Conservation (phyloP, 1,140 invertebrate genomes). For the Papilio glaucus region DNA sequence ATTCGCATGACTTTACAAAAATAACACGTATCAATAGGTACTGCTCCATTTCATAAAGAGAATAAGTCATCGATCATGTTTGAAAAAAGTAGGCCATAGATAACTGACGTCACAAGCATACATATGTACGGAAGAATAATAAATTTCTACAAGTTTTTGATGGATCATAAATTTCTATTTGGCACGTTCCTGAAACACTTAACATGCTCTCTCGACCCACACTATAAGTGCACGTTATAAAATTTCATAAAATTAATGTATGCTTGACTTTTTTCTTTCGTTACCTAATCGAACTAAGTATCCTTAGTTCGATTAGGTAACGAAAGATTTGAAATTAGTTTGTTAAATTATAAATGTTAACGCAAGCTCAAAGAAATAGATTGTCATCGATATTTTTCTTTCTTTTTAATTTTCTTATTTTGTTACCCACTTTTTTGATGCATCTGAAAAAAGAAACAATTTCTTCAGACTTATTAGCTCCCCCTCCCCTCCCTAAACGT, state of each 20-base stretch:
- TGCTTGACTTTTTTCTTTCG: neutral
- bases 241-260: too few species aligned
- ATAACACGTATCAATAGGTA: neutral
- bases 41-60: too few species aligned
- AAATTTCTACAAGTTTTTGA: neutral
- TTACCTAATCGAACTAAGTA: too few species aligned
- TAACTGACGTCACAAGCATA: too few species aligned
- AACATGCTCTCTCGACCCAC: neutral
- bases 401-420: too few species aligned
- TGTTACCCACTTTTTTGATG: too few species aligned
- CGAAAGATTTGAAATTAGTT: neutral
- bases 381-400: too few species aligned
- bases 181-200: constrained; percentile 13
- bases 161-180: neutral
- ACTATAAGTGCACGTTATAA: neutral
- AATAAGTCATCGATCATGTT: too few species aligned
- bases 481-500: too few species aligned
- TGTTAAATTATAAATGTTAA: neutral
- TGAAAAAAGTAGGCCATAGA: too few species aligned
- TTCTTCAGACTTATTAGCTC: neutral
- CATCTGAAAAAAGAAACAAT: neutral
- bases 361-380: neutral
- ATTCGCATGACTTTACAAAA: neutral
- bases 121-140: too few species aligned
- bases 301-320: too few species aligned